Base-by-base conservation (phyloP, 2,797 vertebrate genomes). In the Tamandua tetradactyla region DNA sequence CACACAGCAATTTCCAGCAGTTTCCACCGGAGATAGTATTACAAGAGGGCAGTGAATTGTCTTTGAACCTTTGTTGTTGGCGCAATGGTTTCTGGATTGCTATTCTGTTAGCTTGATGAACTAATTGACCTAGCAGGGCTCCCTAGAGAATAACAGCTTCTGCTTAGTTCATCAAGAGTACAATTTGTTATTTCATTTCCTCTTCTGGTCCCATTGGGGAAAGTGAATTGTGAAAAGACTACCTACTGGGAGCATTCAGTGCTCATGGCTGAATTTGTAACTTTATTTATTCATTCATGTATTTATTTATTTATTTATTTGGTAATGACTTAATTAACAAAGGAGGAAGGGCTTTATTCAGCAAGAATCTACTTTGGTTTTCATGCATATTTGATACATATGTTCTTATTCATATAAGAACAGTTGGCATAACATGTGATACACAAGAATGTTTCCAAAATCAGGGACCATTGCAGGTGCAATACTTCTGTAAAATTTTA, bases 131-230 rank as follows among this genome's bases (percentile, higher is more conserved):
- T 98, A 96, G 94, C 95, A 89, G 94, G 97, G 68, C 95, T 98
- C 97, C 98, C 98, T 0, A 2, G 61, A 95, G 98, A 96, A 98
- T 76, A 94, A 96, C 90, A 95, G 97, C 96, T 97, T 98, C 98
- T 98, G 98, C 98, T 98, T 97, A 97, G 98, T 98, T 97, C 97
- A 97, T 98, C 98, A 98, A 95, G 97, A 98, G 93, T 68, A 97
- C 98, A 98, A 96, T 98, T 98, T 98, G 98, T 98, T 98, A 97
- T 98, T 98, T 98, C 98, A 98, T 98, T 98, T 98, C 98, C 98
- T 98, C 97, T 97, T 97, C 4, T 22, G 75, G 93, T 97, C 97
- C 97, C 97, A 88, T 95, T 97, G 98, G 98, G 98, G 97, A 98
- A 97, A 98, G 15, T 97, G 98, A 98, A 98, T 98, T 98, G 98